These are phyloP conservation scores for Prostheceraeus crozeri DNA, from an alignment of 2,888 invertebrate species.

Conservation along the genomic window DNA sequence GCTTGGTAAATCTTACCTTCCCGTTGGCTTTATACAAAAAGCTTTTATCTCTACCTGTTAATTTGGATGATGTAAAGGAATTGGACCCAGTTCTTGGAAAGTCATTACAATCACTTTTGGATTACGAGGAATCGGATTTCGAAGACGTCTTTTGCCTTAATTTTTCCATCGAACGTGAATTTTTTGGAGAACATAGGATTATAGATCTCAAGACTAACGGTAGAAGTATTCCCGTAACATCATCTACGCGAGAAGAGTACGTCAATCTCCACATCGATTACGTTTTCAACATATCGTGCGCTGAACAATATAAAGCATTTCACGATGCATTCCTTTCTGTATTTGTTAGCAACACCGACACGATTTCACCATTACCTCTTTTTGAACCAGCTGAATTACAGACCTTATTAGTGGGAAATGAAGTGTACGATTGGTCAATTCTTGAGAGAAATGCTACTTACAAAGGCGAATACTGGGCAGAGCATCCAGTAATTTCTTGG, in stretches of 20 bases:
- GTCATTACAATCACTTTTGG: constrained; percentile 68
- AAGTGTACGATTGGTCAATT: constrained; percentile 88
- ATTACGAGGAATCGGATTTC: constrained; percentile 73
- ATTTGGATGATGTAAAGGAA: constrained; percentile 71
- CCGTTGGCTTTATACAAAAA: constrained; percentile 91
- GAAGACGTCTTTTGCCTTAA: constrained; percentile 76
- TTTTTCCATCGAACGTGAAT: no score
- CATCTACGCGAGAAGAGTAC: constrained; percentile 72
- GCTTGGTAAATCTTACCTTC: constrained; percentile 87
- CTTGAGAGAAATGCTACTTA: constrained; percentile 75
- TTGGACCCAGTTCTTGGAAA: constrained; percentile 66
- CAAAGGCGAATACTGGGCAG: constrained; percentile 63
- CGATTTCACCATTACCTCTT: neutral
- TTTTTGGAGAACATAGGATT: no score
- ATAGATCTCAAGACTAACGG: no score
- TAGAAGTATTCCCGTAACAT: constrained; percentile 74
- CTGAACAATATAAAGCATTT: constrained; percentile 69
- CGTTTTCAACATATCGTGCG: constrained; percentile 75
- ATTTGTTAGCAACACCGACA: neutral
- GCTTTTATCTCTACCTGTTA: constrained; percentile 63
- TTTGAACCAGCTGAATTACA: constrained; percentile 23
- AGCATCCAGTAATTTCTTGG: constrained; percentile 65
- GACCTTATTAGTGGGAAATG: constrained; percentile 65
- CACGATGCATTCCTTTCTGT: constrained; percentile 56
- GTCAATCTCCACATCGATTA: constrained; percentile 84